Percentiles rank a stretch among this genome's conserved stretches.
Conservation (phyloP, 2,113 vertebrate genomes). For the Anoura caudifer region DNA sequence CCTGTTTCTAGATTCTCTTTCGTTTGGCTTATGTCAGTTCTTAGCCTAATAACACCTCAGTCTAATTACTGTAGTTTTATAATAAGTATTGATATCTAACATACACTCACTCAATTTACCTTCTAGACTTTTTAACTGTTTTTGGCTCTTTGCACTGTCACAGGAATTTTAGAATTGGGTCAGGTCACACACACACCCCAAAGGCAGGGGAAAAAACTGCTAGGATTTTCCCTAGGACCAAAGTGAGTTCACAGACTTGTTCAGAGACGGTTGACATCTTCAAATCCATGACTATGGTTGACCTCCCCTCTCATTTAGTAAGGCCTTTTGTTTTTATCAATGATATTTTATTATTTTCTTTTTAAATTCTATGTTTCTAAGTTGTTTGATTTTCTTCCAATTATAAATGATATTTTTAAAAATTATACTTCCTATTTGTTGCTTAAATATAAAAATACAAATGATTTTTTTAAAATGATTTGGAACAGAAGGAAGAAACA, state of each 20-base stretch:
- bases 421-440: neutral
- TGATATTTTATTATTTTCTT: neutral
- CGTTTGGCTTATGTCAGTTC: neutral
- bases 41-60: neutral
- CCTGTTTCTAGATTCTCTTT: neutral
- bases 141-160: neutral
- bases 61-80: neutral
- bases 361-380: neutral
- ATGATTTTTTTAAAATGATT: neutral
- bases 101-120: neutral
- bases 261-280: neutral
- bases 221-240: neutral
- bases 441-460: neutral
- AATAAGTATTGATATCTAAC: neutral
- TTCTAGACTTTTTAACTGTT: neutral
- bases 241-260: neutral
- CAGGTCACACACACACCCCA: neutral
- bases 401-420: neutral
- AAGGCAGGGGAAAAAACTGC: neutral
- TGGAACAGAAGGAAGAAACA: no score
- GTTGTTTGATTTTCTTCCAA: neutral
- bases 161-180: neutral
- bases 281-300: neutral
- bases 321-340: neutral
- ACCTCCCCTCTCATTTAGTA: neutral